Percentiles rank a stretch among this genome's conserved stretches.
phyloP scores from a whole-genome alignment of 1,140 invertebrate species.

The Tribolium madens region DNA sequence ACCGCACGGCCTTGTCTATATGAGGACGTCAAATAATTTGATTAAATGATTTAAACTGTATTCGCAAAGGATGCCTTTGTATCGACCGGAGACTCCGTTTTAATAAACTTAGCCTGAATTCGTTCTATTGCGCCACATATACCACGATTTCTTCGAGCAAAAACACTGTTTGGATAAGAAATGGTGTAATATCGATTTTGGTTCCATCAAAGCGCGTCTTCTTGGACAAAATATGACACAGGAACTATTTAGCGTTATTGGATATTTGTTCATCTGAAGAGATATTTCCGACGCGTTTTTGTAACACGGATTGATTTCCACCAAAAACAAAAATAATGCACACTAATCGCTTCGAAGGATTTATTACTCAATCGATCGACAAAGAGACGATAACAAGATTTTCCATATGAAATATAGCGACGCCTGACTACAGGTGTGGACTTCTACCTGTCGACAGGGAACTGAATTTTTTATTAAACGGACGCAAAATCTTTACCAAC shows the following conservation, averaged over 20 bases:
- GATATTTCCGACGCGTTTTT: conserved; percentile 27
- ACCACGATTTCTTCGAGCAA: not conserved
- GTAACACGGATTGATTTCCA: conserved; percentile 22
- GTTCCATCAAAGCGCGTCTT: conserved; percentile 26
- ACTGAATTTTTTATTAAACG: not conserved
- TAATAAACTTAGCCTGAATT: conserved; percentile 7
- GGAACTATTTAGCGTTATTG: conserved; percentile 31
- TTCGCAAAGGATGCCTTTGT: conserved; percentile 22
- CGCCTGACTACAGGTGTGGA: not conserved
- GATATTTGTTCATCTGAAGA: conserved; percentile 37
- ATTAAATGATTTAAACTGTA: conserved; percentile 41
- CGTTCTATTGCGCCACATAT: not conserved
- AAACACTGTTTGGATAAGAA: conserved; percentile 22
- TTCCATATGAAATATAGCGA: not conserved
- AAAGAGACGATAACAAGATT: not conserved
- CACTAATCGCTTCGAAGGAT: conserved; percentile 7
- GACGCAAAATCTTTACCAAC: not conserved
- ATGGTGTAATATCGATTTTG: conserved; percentile 25
- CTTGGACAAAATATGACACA: conserved; percentile 28
- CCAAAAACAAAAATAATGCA: conserved; percentile 15
- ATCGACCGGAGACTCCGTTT: not conserved
- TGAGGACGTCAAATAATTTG: conserved; percentile 21
- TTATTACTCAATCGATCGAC: not conserved
- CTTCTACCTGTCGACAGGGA: not conserved
- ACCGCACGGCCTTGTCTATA: conserved; percentile 8